Evolutionary conservation across 1,140 invertebrate species (phyloP).

Genomic region (Sarcophaga peregrina): DNA sequence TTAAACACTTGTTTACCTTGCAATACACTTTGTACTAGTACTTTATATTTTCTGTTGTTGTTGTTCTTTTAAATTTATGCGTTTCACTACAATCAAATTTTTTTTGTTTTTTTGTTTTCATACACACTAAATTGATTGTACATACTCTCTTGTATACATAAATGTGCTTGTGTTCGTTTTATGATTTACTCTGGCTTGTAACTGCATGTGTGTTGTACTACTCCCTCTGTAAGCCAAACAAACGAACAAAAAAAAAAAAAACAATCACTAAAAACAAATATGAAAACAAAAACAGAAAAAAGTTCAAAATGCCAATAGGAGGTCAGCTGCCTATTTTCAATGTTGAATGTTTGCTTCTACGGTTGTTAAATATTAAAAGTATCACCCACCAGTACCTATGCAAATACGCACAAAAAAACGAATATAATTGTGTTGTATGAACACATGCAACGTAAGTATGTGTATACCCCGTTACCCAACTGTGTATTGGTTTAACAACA

Average conservation of each 20-base stretch:
- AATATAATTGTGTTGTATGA: too few relatives aligned
- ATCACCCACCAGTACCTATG: not conserved
- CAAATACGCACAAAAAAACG: too few relatives aligned
- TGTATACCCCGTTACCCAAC: too few relatives aligned
- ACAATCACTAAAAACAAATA: too few relatives aligned
- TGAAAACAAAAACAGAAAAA: not conserved
- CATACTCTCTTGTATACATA: too few relatives aligned
- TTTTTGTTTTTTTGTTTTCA: not conserved
- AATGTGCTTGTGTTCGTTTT: not conserved
- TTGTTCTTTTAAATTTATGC: constrained; percentile 5
- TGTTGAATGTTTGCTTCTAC: not conserved
- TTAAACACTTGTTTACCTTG: not conserved
- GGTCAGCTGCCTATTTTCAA: not conserved
- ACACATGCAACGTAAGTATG: too few relatives aligned
- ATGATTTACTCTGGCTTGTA: too few relatives aligned
- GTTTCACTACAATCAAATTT: not conserved
- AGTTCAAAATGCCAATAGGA: constrained; percentile 1
- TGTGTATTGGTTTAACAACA: constrained; percentile 5
- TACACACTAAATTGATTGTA: not conserved
- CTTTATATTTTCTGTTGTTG: not conserved
- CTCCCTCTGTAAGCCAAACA: not conserved
- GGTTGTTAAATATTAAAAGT: not conserved
- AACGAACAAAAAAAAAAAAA: not conserved
- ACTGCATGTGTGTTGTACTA: too few relatives aligned
- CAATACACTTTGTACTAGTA: not conserved